phyloP scores from a whole-genome alignment of 2,888 invertebrate genomes.

The Chrysopilus asiliformis region DNA sequence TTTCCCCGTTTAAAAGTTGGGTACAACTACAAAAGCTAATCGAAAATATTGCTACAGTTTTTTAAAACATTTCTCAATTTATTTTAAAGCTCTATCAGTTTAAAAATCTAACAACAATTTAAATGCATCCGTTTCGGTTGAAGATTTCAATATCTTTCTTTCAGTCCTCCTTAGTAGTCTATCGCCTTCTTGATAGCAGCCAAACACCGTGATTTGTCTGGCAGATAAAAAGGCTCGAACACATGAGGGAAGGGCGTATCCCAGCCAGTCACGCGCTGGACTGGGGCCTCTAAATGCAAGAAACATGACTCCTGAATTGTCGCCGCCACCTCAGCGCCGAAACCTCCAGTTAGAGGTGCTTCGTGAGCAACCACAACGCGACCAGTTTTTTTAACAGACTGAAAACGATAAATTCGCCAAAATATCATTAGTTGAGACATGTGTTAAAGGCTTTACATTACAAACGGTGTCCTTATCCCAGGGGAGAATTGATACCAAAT shows the following conservation, averaged over 20 bases:
- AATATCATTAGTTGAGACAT: neutral
- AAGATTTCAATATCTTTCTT: too few relatives aligned
- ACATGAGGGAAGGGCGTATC: slow-evolving; percentile 97
- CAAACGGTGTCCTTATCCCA: slow-evolving; percentile 90
- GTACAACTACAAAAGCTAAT: too few relatives aligned
- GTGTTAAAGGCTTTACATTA: slow-evolving; percentile 48
- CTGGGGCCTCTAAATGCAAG: slow-evolving; percentile 84
- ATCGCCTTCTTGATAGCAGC: slow-evolving; percentile 61
- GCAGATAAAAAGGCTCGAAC: slow-evolving; percentile 92
- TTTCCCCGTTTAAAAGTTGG: too few relatives aligned
- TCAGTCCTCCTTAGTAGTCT: too few relatives aligned
- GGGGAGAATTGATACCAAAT: slow-evolving; percentile 87
- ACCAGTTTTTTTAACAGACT: slow-evolving; percentile 95
- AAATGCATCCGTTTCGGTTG: too few relatives aligned
- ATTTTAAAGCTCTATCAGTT: too few relatives aligned
- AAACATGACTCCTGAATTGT: slow-evolving; percentile 92
- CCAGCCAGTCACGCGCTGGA: slow-evolving; percentile 76
- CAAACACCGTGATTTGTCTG: slow-evolving; percentile 83
- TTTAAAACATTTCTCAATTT: too few relatives aligned
- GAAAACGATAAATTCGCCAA: slow-evolving; percentile 37
- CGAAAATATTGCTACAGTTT: too few relatives aligned
- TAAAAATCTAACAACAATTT: too few relatives aligned
- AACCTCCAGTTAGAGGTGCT: slow-evolving; percentile 89
- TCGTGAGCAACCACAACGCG: slow-evolving; percentile 86
- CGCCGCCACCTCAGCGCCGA: slow-evolving; percentile 91